These are phyloP conservation scores for Mellivora capensis DNA, from an alignment of 2,113 vertebrate genomes.

Conservation along the genomic window DNA sequence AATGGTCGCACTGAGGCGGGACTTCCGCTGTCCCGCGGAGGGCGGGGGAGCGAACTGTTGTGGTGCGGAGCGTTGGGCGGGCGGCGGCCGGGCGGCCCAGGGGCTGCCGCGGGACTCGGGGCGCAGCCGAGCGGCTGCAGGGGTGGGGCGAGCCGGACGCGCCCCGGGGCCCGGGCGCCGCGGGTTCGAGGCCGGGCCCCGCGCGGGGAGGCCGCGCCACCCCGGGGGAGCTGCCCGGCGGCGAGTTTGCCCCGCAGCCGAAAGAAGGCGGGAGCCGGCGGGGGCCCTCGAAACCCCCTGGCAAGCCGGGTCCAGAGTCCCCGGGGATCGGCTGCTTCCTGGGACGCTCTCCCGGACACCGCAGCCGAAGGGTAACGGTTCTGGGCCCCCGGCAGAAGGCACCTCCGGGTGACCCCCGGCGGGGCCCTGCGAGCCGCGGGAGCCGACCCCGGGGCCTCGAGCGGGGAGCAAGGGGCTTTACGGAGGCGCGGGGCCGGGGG, in stretches of 20 bases:
- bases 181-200: conserved; percentile 65
- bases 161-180: conserved; percentile 49
- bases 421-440: conserved; percentile 58
- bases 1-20: conserved; percentile 54
- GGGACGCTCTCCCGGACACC: conserved; percentile 50
- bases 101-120: conserved; percentile 67
- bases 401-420: conserved; percentile 13
- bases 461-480: neutral
- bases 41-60: conserved; percentile 74
- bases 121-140: conserved; percentile 54
- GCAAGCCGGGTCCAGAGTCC: conserved; percentile 44
- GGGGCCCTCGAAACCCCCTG: conserved; percentile 40
- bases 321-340: conserved; percentile 27
- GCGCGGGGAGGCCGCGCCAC: conserved; percentile 62
- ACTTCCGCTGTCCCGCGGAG: conserved; percentile 71
- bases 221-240: conserved; percentile 40
- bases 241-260: conserved; percentile 52
- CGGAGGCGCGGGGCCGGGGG: neutral
- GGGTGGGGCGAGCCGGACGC: conserved; percentile 50
- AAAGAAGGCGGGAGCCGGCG: conserved; percentile 62
- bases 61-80: conserved; percentile 63
- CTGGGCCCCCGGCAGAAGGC: conserved; percentile 17
- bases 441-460: conserved; percentile 47
- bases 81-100: conserved; percentile 64
- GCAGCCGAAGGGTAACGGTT: conserved; percentile 18